phyloP scores from a whole-genome alignment of 2,797 vertebrate species.

The Chanos chanos region DNA sequence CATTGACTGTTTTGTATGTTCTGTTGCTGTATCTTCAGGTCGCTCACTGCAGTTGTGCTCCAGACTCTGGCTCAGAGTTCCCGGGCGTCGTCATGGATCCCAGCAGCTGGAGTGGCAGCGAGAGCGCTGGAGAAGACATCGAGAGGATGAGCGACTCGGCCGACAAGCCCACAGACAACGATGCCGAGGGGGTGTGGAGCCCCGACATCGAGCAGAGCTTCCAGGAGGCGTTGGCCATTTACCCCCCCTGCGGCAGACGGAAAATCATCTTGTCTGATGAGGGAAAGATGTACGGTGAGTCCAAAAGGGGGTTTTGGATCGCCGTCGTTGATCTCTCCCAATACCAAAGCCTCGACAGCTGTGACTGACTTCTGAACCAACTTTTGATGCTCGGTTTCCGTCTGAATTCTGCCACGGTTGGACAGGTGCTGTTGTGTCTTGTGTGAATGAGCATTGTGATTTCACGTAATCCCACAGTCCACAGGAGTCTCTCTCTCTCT shows the following conservation, averaged over 20 bases:
- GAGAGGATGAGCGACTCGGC: conserved; percentile 94
- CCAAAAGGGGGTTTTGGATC: background rate
- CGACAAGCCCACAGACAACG: conserved; percentile 94
- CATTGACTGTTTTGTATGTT: conserved; percentile 1
- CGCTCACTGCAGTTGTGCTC: conserved; percentile 17
- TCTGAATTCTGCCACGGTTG: too few relatives aligned
- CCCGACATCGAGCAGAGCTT: conserved; percentile 99
- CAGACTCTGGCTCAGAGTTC: conserved; percentile 21
- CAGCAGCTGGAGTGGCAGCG: conserved; percentile 98
- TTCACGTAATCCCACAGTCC: too few relatives aligned
- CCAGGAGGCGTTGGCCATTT: conserved; percentile 97
- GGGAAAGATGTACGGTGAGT: conserved; percentile 99
- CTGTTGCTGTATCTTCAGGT: conserved; percentile 33
- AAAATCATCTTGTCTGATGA: conserved; percentile 99
- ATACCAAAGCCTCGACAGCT: too few relatives aligned
- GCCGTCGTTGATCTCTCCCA: too few relatives aligned
- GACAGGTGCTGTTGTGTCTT: too few relatives aligned
- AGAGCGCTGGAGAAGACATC: conserved; percentile 92
- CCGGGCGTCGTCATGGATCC: conserved; percentile 85
- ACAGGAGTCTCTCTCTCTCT: too few relatives aligned
- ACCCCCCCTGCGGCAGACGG: conserved; percentile 93
- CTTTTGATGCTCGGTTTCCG: too few relatives aligned
- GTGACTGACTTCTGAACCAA: too few relatives aligned
- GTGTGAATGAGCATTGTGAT: too few relatives aligned
- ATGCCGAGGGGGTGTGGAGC: conserved; percentile 97